Percentiles rank a stretch among this genome's conserved stretches.
phyloP scores from a whole-genome alignment of 2,113 vertebrate genomes.

The Otolemur garnettii region DNA sequence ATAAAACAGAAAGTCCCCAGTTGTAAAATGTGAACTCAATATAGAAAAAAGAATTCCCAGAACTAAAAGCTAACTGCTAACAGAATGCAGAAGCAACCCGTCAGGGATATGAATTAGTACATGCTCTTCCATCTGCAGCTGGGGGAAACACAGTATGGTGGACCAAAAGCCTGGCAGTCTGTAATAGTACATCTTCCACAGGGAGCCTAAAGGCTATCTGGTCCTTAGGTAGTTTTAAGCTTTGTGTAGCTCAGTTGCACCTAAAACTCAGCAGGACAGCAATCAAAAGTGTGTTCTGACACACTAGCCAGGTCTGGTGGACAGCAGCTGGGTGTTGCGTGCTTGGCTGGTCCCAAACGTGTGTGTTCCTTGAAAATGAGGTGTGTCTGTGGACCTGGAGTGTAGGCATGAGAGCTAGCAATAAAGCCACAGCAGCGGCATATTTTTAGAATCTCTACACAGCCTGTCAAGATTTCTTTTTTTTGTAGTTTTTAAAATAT shows the following conservation, averaged over 20 bases:
- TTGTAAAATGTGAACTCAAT: constrained; percentile 67
- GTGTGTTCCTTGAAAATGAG: constrained; percentile 42
- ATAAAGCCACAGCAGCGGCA: constrained; percentile 64
- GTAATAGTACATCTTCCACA: neutral
- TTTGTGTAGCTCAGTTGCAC: constrained; percentile 64
- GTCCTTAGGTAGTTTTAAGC: constrained; percentile 80
- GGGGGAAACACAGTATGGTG: constrained; percentile 63
- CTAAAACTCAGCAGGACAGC: neutral
- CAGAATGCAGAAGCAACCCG: constrained; percentile 50
- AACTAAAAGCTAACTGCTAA: constrained; percentile 66
- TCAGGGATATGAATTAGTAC: constrained; percentile 59
- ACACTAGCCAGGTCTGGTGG: neutral
- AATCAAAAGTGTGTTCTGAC: fast-evolving
- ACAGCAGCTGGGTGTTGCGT: neutral
- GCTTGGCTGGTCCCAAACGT: neutral
- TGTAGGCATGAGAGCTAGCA: constrained; percentile 47
- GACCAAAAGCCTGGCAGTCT: constrained; percentile 56
- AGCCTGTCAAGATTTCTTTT: constrained; percentile 59
- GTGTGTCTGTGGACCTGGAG: constrained; percentile 57
- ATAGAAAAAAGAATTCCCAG: neutral
- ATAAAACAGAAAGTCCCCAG: constrained; percentile 32
- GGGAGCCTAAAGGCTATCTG: constrained; percentile 38
- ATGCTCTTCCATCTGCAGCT: constrained; percentile 59
- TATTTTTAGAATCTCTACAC: constrained; percentile 69
- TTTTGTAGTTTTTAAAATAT: constrained; percentile 19